These are phyloP conservation scores for Eulemur coronatus DNA, from an alignment of 2,797 vertebrate genomes.

Conservation along the genomic window DNA sequence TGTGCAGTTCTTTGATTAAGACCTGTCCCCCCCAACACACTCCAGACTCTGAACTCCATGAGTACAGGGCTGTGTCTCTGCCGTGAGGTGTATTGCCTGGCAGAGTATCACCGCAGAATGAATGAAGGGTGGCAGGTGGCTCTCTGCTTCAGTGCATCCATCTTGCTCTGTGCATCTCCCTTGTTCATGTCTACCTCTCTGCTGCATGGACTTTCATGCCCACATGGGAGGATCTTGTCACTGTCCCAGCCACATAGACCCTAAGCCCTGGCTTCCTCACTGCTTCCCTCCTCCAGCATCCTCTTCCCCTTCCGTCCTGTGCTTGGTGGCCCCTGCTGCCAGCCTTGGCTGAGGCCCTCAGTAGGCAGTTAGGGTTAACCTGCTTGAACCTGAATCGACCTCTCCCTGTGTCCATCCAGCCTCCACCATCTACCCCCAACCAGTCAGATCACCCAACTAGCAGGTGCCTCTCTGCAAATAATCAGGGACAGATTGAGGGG, in stretches of 20 bases:
- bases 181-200: background rate
- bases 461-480: background rate
- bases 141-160: background rate
- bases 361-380: background rate
- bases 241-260: background rate
- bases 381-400: background rate
- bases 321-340: background rate
- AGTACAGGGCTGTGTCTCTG: background rate
- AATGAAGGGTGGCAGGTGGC: background rate
- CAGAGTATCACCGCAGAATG: background rate
- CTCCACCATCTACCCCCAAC: background rate
- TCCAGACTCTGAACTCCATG: background rate
- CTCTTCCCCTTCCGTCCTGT: background rate
- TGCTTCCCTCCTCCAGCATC: background rate
- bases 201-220: background rate
- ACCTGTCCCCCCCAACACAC: background rate
- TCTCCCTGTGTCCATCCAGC: too few relatives aligned
- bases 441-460: too few relatives aligned
- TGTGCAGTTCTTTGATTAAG: background rate
- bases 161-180: background rate
- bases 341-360: background rate
- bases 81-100: background rate
- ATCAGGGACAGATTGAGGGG: rapidly evolving
- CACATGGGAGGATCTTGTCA: background rate
- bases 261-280: background rate